These are phyloP conservation scores for Marcusenius ussheri DNA, from an alignment of 2,113 vertebrate species.

Conservation along the genomic window DNA sequence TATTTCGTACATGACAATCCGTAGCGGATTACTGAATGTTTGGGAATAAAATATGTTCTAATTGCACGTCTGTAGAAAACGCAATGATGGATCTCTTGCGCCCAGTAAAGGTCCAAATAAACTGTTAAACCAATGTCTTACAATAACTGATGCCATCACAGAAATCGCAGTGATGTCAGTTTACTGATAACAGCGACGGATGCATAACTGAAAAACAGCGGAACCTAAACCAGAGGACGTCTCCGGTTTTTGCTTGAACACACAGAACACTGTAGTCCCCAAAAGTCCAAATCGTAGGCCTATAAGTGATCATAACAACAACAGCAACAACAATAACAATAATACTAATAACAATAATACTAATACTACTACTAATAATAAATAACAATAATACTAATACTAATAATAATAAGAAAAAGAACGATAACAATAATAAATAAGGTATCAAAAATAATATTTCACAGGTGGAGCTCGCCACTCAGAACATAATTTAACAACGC, in stretches of 20 bases:
- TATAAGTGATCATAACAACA: background rate
- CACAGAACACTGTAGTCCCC: background rate
- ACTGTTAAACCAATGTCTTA: background rate
- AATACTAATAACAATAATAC: background rate
- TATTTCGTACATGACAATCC: background rate
- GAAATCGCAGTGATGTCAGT: background rate
- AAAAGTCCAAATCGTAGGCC: background rate
- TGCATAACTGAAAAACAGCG: background rate
- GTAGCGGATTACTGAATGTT: background rate
- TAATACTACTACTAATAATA: background rate
- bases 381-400: background rate
- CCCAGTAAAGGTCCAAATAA: background rate
- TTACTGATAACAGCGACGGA: background rate
- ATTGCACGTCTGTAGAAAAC: background rate
- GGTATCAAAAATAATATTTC: background rate
- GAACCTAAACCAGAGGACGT: background rate
- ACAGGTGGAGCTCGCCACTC: background rate
- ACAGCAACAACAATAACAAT: background rate
- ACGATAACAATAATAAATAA: background rate
- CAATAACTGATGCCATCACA: background rate
- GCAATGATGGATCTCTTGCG: background rate
- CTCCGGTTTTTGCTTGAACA: background rate
- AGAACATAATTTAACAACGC: background rate
- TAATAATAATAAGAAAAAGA: no score
- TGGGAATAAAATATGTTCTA: background rate